These are phyloP conservation scores for Magallana gigas DNA, from an alignment of 1,140 invertebrate genomes.

Conservation along the genomic window DNA sequence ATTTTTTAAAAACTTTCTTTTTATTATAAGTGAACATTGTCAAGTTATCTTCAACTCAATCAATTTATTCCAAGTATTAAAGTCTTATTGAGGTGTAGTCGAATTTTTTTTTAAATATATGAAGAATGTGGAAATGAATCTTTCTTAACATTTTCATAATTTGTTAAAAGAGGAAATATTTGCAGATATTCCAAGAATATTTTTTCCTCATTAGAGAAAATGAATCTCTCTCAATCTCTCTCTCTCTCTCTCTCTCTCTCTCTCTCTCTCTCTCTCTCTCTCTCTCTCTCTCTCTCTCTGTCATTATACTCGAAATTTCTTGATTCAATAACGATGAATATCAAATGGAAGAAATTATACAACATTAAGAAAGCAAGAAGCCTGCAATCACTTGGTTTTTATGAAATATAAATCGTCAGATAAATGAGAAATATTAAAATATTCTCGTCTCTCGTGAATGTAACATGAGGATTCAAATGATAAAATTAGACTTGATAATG, in stretches of 20 bases:
- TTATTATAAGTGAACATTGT: not conserved
- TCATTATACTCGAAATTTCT: not conserved
- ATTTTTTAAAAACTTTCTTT: not conserved
- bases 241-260: slow-evolving; percentile 42
- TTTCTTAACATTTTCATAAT: not conserved
- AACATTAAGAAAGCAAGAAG: too few relatives aligned
- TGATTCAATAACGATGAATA: too few relatives aligned
- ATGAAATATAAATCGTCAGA: too few relatives aligned
- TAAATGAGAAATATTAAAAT: not conserved
- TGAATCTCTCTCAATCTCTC: not conserved
- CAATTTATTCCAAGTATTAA: not conserved
- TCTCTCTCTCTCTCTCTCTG: slow-evolving; percentile 34
- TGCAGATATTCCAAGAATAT: not conserved
- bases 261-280: slow-evolving; percentile 37
- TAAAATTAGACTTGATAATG: not conserved
- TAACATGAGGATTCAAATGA: not conserved
- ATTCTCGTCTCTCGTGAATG: not conserved
- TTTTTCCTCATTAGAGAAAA: not conserved
- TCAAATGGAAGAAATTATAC: too few relatives aligned
- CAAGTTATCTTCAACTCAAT: not conserved
- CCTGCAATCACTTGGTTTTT: too few relatives aligned
- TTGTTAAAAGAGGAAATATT: not conserved
- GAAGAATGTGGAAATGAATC: not conserved
- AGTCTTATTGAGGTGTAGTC: not conserved
- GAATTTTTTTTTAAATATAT: not conserved